phyloP scores from a whole-genome alignment of 2,113 vertebrate species.

The Cromileptes altivelis region DNA sequence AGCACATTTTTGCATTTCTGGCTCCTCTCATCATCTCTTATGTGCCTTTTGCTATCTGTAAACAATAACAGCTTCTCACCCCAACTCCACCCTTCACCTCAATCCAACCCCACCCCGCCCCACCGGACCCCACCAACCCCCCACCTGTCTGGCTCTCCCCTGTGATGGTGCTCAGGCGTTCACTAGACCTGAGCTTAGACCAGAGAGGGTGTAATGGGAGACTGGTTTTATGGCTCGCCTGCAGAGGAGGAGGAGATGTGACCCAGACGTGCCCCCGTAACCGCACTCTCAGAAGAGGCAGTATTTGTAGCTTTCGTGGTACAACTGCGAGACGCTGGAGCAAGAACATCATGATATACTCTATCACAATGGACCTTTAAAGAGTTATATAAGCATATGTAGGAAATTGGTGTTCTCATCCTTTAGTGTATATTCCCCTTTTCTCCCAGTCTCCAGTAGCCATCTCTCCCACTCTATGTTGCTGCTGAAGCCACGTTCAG shows the following conservation, averaged over 20 bases:
- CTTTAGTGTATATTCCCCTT: not conserved
- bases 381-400: too few species aligned
- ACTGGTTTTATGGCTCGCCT: slow-evolving; percentile 63
- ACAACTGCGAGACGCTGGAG: not conserved
- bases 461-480: not conserved
- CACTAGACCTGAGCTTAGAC: slow-evolving; percentile 1
- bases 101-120: slow-evolving; percentile 20
- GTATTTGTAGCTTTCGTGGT: slow-evolving; percentile 3
- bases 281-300: slow-evolving; percentile 16
- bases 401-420: too few species aligned
- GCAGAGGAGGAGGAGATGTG: slow-evolving; percentile 51
- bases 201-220: slow-evolving; percentile 58
- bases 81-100: slow-evolving; percentile 40
- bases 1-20: slow-evolving; percentile 19
- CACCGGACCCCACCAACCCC: not conserved
- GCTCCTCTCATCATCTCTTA: slow-evolving; percentile 25
- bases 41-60: slow-evolving; percentile 6
- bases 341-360: not conserved
- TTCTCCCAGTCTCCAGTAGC: not conserved
- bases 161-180: slow-evolving; percentile 9
- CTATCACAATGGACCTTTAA: too few species aligned
- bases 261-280: slow-evolving; percentile 66
- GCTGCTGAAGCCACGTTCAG: not conserved
- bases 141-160: slow-evolving; percentile 30
- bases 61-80: slow-evolving; percentile 40